phyloP scores from a whole-genome alignment of 1,140 invertebrate species.

The Calliphora vicina region DNA sequence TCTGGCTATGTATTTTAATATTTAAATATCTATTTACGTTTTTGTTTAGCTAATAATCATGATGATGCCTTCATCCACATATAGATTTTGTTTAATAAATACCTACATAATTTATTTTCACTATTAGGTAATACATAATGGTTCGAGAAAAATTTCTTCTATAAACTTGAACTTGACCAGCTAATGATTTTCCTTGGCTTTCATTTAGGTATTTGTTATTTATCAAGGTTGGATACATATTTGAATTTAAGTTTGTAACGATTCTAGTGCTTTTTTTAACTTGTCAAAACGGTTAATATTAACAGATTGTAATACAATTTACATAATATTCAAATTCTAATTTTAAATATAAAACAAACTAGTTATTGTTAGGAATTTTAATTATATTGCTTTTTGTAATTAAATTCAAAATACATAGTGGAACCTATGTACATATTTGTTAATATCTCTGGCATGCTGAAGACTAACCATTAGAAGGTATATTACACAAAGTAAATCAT shows the following conservation, averaged over 20 bases:
- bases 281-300: no score
- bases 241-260: no score
- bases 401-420: no score
- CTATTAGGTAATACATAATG: not conserved
- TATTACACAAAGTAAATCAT: no score
- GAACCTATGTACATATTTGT: no score
- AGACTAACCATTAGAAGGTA: no score
- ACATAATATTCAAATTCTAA: not conserved
- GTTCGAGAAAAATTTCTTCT: not conserved
- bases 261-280: no score
- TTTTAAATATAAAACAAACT: not conserved
- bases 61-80: not conserved
- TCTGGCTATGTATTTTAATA: not conserved
- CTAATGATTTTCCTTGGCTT: not conserved
- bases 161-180: not conserved
- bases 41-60: not conserved
- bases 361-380: not conserved
- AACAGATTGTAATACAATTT: not conserved
- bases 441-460: no score
- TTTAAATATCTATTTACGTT: not conserved
- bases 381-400: not conserved
- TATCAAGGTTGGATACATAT: not conserved
- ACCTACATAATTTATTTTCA: not conserved
- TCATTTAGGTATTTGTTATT: not conserved
- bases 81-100: not conserved